These are phyloP conservation scores for Eurypyga helias DNA, from an alignment of 2,113 vertebrate genomes.

Conservation along the genomic window DNA sequence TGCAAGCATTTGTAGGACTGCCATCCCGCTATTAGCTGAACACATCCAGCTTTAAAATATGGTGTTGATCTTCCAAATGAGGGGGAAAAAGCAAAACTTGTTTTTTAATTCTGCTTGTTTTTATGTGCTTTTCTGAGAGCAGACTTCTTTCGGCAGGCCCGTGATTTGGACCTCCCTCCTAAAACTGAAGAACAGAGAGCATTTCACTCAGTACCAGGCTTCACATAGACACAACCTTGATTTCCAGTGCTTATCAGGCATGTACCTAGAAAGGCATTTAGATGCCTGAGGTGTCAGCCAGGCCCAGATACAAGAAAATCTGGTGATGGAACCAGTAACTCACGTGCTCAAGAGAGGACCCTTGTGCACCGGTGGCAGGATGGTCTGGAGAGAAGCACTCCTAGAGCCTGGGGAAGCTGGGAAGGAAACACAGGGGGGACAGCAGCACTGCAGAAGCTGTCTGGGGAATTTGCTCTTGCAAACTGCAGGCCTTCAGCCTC, in stretches of 20 bases:
- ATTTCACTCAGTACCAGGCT: not conserved
- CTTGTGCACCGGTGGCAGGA: not conserved
- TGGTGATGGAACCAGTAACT: not conserved
- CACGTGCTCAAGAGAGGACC: rapidly evolving
- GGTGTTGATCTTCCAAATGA: not conserved
- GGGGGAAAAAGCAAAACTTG: not conserved
- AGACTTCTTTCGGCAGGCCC: not conserved
- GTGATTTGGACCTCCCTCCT: not conserved
- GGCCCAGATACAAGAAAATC: not conserved
- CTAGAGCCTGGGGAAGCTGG: not conserved
- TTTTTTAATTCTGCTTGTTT: not conserved
- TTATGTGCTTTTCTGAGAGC: not conserved
- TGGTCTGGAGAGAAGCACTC: not conserved
- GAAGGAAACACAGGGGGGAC: rapidly evolving
- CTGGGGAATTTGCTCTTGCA: not conserved
- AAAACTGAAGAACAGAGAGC: not conserved
- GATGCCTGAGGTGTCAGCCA: not conserved
- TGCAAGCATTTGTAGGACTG: not conserved
- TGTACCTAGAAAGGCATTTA: not conserved
- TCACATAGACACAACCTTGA: not conserved
- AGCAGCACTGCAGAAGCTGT: rapidly evolving
- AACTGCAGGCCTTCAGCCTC: not conserved
- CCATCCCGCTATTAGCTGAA: not conserved
- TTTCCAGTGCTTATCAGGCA: not conserved
- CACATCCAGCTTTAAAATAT: not conserved